Conservation (phyloP, 1,140 invertebrate species). For the Megalopta genalis region DNA sequence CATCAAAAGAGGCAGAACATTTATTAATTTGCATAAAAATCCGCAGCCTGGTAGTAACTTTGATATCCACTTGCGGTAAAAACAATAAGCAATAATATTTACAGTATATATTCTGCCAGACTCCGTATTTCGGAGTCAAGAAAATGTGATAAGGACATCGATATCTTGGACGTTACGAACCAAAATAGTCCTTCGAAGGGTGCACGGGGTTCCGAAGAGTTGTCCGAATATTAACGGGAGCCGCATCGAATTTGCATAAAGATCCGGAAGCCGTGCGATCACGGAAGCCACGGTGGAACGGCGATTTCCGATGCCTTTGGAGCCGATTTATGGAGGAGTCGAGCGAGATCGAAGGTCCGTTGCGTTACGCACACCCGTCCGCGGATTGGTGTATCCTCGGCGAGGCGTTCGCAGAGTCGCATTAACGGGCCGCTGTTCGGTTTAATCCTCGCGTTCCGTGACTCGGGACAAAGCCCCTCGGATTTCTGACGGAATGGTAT, state of each 20-base stretch:
- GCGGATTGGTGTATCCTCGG: constrained; percentile 26
- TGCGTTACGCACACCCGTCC: constrained; percentile 35
- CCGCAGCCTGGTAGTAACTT: too few relatives aligned
- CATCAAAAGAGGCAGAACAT: too few relatives aligned
- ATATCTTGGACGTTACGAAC: too few relatives aligned
- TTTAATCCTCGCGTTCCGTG: constrained; percentile 79
- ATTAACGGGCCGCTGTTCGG: constrained; percentile 73
- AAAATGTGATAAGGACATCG: too few relatives aligned
- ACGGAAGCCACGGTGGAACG: background rate
- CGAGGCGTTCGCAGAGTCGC: constrained; percentile 64
- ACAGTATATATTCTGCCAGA: too few relatives aligned
- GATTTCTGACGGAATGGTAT: constrained; percentile 80
- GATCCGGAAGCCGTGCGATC: background rate
- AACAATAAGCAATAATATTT: too few relatives aligned
- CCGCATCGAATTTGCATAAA: too few relatives aligned
- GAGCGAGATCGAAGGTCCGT: constrained; percentile 34
- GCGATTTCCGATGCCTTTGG: constrained; percentile 34
- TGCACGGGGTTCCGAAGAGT: background rate
- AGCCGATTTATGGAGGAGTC: constrained; percentile 50
- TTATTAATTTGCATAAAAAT: too few relatives aligned
- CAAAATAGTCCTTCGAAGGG: too few relatives aligned
- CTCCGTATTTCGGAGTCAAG: too few relatives aligned
- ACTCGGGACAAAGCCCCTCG: constrained; percentile 79
- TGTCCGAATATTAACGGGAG: background rate
- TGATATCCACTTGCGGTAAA: too few relatives aligned